Conservation (phyloP, 2,797 vertebrate genomes). For the Pipistrellus pipistrellus region DNA sequence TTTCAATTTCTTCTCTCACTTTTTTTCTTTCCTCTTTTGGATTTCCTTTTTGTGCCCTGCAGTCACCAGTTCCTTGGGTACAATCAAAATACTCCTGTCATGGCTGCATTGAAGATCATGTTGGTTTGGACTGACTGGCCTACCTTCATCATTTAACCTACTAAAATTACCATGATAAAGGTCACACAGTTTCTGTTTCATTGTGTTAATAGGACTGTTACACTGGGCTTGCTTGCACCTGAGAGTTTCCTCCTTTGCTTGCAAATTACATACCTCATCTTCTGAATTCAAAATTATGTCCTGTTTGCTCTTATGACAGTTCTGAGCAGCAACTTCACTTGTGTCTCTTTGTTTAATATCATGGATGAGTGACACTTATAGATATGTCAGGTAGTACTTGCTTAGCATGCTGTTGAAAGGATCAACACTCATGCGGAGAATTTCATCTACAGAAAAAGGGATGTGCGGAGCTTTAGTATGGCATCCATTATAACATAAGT, state of each 20-base stretch:
- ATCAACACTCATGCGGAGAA: constrained; percentile 93
- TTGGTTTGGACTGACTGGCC: constrained; percentile 79
- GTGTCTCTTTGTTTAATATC: constrained; percentile 94
- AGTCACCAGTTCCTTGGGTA: constrained; percentile 81
- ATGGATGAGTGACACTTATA: constrained; percentile 91
- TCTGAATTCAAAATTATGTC: constrained; percentile 93
- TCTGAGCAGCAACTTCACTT: constrained; percentile 95
- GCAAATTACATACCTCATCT: constrained; percentile 91
- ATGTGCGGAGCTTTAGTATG: constrained; percentile 90
- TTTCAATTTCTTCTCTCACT: constrained; percentile 62
- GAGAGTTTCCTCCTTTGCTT: constrained; percentile 90
- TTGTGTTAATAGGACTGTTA: constrained; percentile 90
- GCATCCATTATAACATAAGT: constrained; percentile 90
- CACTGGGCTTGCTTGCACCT: constrained; percentile 90
- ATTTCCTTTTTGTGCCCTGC: constrained; percentile 77
- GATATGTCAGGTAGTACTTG: constrained; percentile 89
- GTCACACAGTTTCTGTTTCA: constrained; percentile 91
- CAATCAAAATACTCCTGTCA: constrained; percentile 80
- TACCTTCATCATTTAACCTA: constrained; percentile 90
- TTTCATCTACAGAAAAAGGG: constrained; percentile 92
- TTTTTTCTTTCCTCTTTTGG: constrained; percentile 71
- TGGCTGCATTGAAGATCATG: constrained; percentile 80
- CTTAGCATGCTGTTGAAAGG: constrained; percentile 93
- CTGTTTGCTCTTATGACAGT: constrained; percentile 93
- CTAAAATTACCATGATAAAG: constrained; percentile 92